These are phyloP conservation scores for Cololabis saira DNA, from an alignment of 2,113 vertebrate species.

Conservation along the genomic window DNA sequence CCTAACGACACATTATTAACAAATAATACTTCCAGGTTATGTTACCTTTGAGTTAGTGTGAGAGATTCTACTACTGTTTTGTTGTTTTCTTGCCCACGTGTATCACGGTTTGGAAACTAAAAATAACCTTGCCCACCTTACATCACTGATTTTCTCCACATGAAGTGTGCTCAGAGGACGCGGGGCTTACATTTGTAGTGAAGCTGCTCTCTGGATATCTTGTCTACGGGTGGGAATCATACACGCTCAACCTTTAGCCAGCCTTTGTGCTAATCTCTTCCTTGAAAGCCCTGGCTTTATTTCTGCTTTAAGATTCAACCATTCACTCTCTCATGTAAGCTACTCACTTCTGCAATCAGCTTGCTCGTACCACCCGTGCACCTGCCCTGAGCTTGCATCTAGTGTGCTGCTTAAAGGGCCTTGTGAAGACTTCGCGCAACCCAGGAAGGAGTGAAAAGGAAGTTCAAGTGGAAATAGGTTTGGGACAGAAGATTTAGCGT, in stretches of 20 bases:
- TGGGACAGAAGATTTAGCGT: not conserved
- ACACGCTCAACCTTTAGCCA: not conserved
- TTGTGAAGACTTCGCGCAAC: not conserved
- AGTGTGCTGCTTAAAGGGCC: constrained; percentile 14
- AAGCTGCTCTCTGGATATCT: not conserved
- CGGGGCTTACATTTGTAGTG: not conserved
- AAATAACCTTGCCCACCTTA: constrained; percentile 8
- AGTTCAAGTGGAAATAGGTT: not conserved
- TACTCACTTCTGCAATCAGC: too few species aligned
- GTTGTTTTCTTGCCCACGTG: not conserved
- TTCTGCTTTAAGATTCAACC: too few species aligned
- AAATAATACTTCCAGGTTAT: too few species aligned
- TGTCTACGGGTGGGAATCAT: not conserved
- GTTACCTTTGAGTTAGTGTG: too few species aligned
- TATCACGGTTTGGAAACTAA: constrained; percentile 13
- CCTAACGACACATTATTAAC: too few species aligned
- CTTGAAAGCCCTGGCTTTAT: not conserved
- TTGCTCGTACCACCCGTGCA: too few species aligned
- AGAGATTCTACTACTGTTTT: too few species aligned
- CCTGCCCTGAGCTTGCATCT: constrained; percentile 30
- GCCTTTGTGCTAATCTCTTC: not conserved
- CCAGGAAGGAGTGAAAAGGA: not conserved
- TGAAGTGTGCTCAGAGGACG: constrained; percentile 20
- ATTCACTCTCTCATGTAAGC: too few species aligned
- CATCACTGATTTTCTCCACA: constrained; percentile 37